Evolutionary conservation across 2,797 vertebrate species (phyloP).

Genomic region (Halcyon leucocephala): DNA sequence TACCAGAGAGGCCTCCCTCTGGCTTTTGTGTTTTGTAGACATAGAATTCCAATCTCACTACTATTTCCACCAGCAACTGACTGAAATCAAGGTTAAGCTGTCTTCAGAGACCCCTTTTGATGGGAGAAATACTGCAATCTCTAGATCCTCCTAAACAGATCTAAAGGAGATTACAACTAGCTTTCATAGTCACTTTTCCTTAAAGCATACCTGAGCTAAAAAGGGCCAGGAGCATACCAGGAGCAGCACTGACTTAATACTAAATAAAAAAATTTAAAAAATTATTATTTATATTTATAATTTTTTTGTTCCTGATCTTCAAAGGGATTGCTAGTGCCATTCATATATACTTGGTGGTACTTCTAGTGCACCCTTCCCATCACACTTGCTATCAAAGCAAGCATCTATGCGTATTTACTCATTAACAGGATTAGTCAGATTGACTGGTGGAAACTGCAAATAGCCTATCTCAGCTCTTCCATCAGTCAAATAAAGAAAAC

Average conservation of each 20-base stretch:
- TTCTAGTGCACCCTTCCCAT: background rate
- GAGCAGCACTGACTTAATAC: background rate
- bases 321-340: background rate
- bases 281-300: too few relatives aligned
- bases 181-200: background rate
- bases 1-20: background rate
- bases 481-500: background rate
- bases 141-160: background rate
- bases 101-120: background rate
- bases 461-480: background rate
- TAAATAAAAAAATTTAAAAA: too few relatives aligned
- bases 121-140: background rate
- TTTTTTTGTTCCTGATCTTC: background rate
- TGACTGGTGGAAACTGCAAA: background rate
- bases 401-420: background rate
- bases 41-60: background rate
- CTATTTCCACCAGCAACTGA: background rate
- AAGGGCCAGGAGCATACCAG: background rate
- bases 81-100: background rate
- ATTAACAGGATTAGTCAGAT: background rate
- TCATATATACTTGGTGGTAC: background rate
- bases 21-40: background rate
- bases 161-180: background rate
- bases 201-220: background rate
- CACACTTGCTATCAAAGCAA: background rate